Base-by-base conservation (phyloP, 2,113 vertebrate genomes). In the Colossoma macropomum region DNA sequence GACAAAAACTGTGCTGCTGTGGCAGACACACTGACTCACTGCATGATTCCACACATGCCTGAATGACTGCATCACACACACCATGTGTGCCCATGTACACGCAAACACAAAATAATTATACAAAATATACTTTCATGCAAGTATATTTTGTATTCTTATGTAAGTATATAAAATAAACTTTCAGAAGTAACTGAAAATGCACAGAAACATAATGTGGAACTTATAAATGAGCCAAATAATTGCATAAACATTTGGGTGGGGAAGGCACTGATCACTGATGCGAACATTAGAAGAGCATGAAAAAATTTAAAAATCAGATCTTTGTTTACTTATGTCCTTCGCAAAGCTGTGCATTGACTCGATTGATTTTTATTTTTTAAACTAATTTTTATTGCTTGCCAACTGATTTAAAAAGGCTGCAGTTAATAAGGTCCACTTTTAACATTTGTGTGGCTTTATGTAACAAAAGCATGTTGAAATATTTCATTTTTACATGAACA, bases 231-330 rank as follows among this genome's bases (percentile, higher is more conserved):
- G 41, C 16, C n/a, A 19, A 56, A 76, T 38, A 28, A 70, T 23
- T 71, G 59, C 28, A 45, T 25, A 75, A 1, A 83, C 16, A 78
- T 72, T 63, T 63, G 82, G 75, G 75, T 77, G 81, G 70, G 41
- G 45, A 65, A 11, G 23, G 6, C 56, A 60, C 41, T 28, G 62
- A 65, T 70, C 81, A 83, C 11, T 28, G 28, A 38, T 69, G 65
- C n/a, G 16, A 62, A 62, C 23, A 25, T 54, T 34, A 68, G 32
- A 34, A 54, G 1, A 34, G 0, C 41, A 69, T 48, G 60, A 60
- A 52, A 66, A 78, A 10, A 68, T 11, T 15, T 15, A 54, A 4
- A 54, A 19, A 6, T 19, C 2, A 19, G 17, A 19, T 1, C 17
- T 4, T 15, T 0, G 21, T 23, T 19, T 56, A 6, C 6, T 23